A percentile compares a stretch with the other conserved stretches of the same genome.
phyloP scores from a whole-genome alignment of 2,888 invertebrate species.

The Tenthredo mesomela region DNA sequence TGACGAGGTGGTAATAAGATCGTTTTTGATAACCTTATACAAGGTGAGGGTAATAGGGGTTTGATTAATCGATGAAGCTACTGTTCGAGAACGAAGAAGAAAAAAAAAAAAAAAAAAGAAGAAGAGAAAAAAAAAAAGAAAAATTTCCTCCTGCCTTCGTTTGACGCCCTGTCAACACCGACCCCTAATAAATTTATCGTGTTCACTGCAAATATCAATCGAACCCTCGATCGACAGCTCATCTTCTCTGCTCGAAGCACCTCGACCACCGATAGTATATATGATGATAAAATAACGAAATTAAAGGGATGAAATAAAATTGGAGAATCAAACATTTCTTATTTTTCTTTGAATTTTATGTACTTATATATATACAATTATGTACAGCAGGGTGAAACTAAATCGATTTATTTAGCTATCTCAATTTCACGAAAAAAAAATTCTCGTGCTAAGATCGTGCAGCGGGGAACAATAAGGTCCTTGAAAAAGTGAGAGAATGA shows the following conservation, averaged over 20 bases:
- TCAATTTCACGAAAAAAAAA: neutral
- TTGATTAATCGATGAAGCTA: slow-evolving; percentile 48
- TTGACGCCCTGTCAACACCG: slow-evolving; percentile 45
- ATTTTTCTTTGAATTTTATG: neutral
- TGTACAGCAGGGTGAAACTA: no score
- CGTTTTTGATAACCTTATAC: slow-evolving; percentile 45
- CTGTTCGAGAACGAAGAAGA: neutral
- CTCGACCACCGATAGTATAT: neutral
- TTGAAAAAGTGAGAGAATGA: neutral
- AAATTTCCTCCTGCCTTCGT: neutral
- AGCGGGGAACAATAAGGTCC: neutral
- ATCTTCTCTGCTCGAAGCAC: neutral
- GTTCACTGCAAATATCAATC: slow-evolving; percentile 36
- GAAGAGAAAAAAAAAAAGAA: slow-evolving; percentile 19
- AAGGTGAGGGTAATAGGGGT: slow-evolving; percentile 37
- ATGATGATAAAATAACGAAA: neutral
- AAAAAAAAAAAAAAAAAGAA: neutral
- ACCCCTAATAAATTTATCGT: slow-evolving; percentile 46
- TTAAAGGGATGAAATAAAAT: neutral
- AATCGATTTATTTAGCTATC: neutral
- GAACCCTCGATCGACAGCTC: slow-evolving; percentile 20
- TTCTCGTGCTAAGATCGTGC: slow-evolving; percentile 2
- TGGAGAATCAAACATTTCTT: neutral
- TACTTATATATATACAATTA: no score
- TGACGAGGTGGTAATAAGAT: slow-evolving; percentile 34